Evolutionary conservation across 2,797 vertebrate genomes (phyloP).

Genomic region (Anisognathus igniventris): DNA sequence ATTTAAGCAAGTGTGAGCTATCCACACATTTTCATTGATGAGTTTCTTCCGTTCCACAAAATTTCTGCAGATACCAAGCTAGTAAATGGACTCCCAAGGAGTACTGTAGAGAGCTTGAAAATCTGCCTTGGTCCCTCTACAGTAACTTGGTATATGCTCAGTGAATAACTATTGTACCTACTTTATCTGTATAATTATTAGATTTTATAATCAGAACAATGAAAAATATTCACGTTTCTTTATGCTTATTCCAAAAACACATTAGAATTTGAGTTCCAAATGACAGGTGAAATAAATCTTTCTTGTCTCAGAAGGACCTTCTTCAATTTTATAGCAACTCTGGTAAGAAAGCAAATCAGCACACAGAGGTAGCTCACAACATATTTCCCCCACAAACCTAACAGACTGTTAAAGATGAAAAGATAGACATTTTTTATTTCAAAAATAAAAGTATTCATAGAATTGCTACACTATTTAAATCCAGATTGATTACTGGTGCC

Average conservation of each 20-base stretch:
- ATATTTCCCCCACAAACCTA: neutral
- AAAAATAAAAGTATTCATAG: neutral
- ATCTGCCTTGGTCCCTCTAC: neutral
- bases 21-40: neutral
- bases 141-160: neutral
- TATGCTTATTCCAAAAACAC: neutral
- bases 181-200: neutral
- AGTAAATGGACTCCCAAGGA: neutral
- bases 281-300: neutral
- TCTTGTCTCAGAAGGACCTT: neutral
- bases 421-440: neutral
- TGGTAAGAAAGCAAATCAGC: neutral
- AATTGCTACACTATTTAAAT: neutral
- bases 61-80: neutral
- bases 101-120: neutral
- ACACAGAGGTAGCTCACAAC: neutral
- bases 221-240: neutral
- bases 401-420: neutral
- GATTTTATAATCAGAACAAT: neutral
- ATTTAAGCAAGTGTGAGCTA: neutral
- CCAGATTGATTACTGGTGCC: neutral
- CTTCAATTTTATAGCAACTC: neutral
- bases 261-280: neutral
- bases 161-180: neutral
- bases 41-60: neutral